Evolutionary conservation across 1,140 invertebrate genomes (phyloP).

Genomic region (Diabrotica undecimpunctata): DNA sequence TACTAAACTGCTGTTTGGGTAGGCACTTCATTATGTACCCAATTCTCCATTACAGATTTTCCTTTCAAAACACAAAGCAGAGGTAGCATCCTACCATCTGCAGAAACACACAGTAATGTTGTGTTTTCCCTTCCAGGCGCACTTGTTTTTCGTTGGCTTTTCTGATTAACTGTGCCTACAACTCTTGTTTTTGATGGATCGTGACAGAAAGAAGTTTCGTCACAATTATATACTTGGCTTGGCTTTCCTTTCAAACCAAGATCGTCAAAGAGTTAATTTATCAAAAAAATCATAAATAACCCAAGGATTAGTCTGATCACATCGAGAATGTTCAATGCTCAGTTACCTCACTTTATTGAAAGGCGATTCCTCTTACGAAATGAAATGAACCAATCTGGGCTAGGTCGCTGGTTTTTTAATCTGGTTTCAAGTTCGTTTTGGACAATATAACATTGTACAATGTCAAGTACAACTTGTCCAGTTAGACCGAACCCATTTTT

Average conservation of each 20-base stretch:
- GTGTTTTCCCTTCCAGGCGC: conserved; percentile 11
- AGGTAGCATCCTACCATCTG: background rate
- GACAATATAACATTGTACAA: conserved; percentile 33
- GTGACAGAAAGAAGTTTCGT: background rate
- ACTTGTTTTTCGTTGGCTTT: background rate
- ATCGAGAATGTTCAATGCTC: conserved; percentile 30
- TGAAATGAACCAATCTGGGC: conserved; percentile 40
- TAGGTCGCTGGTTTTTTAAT: conserved; percentile 42
- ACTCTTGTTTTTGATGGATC: conserved; percentile 9
- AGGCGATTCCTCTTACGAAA: conserved; percentile 40
- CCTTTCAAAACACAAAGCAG: background rate
- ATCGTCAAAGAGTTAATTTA: background rate
- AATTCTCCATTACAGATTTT: conserved; percentile 6
- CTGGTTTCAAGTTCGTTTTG: conserved; percentile 33
- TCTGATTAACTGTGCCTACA: background rate
- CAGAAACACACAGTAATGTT: background rate
- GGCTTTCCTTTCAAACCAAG: background rate
- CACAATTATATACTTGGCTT: background rate
- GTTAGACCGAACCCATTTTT: conserved; percentile 39
- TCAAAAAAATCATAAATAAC: conserved; percentile 1
- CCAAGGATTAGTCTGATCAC: conserved; percentile 8
- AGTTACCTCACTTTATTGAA: conserved; percentile 44
- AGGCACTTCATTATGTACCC: background rate
- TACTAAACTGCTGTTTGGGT: background rate
- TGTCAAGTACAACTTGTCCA: conserved; percentile 33